A percentile compares a stretch with the other conserved stretches of the same genome.
phyloP scores from a whole-genome alignment of 1,140 invertebrate genomes.

The Nomia melanderi region DNA sequence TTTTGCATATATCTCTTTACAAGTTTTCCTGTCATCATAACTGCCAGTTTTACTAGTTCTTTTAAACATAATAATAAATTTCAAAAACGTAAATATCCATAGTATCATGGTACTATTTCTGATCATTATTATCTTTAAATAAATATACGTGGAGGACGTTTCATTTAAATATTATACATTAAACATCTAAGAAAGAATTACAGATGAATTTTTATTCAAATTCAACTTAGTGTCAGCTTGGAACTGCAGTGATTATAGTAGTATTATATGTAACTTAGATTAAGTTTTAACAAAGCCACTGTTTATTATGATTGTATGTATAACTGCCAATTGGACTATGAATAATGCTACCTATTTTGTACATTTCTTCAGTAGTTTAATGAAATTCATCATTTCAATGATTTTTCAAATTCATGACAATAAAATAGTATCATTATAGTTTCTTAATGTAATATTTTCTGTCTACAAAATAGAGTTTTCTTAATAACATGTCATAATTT shows the following conservation, averaged over 20 bases:
- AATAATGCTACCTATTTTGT: slow-evolving; percentile 15
- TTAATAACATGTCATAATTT: slow-evolving; percentile 10
- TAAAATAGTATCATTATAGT: slow-evolving; percentile 30
- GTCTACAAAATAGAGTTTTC: not conserved
- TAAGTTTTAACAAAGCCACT: slow-evolving; percentile 8
- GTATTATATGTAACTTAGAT: slow-evolving; percentile 24
- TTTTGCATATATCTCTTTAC: slow-evolving; percentile 8
- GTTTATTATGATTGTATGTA: slow-evolving; percentile 21
- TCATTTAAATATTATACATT: not conserved
- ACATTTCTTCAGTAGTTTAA: slow-evolving; percentile 10
- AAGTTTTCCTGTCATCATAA: slow-evolving; percentile 4
- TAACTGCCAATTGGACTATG: slow-evolving; percentile 37
- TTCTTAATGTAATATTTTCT: not conserved
- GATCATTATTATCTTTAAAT: not conserved
- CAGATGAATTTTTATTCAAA: slow-evolving; percentile 31
- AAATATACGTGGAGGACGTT: not conserved
- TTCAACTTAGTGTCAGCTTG: slow-evolving; percentile 34
- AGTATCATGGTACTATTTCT: not conserved
- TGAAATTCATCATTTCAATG: slow-evolving; percentile 19
- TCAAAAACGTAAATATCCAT: not conserved
- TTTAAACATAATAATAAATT: not conserved
- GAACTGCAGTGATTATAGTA: slow-evolving; percentile 41
- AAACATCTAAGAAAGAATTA: not conserved
- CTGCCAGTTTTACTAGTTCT: not conserved
- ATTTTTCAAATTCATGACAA: slow-evolving; percentile 43